phyloP scores from a whole-genome alignment of 1,140 invertebrate genomes.

The Drosophila erecta region DNA sequence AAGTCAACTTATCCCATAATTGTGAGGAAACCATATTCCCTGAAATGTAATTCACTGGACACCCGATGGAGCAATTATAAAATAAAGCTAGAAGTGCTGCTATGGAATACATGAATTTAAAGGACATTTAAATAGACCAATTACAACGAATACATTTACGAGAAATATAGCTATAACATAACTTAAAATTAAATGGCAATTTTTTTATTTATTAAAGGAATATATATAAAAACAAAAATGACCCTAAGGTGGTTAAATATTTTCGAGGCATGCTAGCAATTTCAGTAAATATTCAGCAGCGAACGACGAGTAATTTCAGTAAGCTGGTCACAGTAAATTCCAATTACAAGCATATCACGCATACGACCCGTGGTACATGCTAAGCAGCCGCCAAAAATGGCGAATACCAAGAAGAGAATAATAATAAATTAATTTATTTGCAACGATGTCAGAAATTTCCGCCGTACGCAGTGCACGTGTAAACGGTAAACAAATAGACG shows the following conservation, averaged over 20 bases:
- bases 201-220: background rate
- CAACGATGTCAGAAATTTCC: constrained; percentile 66
- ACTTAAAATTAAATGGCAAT: background rate
- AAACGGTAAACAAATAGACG: constrained; percentile 44
- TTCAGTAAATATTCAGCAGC: constrained; percentile 14
- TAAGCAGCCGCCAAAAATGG: constrained; percentile 54
- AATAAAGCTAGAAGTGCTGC: no score
- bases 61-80: background rate
- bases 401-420: constrained; percentile 50
- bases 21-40: background rate
- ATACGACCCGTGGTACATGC: constrained; percentile 70
- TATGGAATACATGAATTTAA: no score
- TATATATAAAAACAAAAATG: background rate
- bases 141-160: background rate
- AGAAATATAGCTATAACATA: background rate
- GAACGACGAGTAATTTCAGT: constrained; percentile 19
- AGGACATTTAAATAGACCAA: background rate
- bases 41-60: background rate
- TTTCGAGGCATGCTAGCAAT: constrained; percentile 1
- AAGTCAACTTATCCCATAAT: background rate
- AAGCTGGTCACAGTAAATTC: constrained; percentile 66
- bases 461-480: constrained; percentile 34
- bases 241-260: constrained; percentile 5
- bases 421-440: constrained; percentile 83
- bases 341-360: constrained; percentile 77